Evolutionary conservation across 2,888 invertebrate species (phyloP), one percentile per base, ranked within the genome.

Genomic region (Drosophila silvestris): DNA sequence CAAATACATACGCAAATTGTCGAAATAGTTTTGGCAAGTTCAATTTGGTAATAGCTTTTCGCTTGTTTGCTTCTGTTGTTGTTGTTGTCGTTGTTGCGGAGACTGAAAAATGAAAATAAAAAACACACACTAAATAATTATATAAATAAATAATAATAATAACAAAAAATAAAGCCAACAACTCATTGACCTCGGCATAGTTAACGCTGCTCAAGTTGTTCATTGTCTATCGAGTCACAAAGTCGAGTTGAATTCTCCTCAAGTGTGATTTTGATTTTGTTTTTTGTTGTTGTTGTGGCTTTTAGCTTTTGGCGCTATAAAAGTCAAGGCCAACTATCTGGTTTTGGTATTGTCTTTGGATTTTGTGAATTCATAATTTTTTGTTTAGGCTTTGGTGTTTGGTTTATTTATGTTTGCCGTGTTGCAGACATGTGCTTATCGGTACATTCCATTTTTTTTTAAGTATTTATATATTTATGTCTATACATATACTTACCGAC

Each of bases 321-420:
- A 81, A 81, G 79, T 81, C 81, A 81, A 81, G 81, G 81, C 54
- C 73, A 81, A 77, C 58, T 61, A 41, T 70, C 56, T 63, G 41
- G 65, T 50, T 66, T 72, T 41, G 53, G 37, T 59, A 60, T 61
- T 22, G n/a, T 9, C n/a, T 57, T 30, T 58, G 58, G 26, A 16
- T 58, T 32, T 32, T 58, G 37, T 41, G 63, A 54, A 51, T 66
- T 58, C 53, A 65, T 58, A 26, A 65, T 65, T 32, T 32, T 47
- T 60, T 47, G 37, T 52, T 33, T 39, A 19, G 26, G 5, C 14
- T 30, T 28, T 19, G 16, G 26, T 16, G 22, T 22, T 32, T 32
- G 32, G 19, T 12, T 57, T 16, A n/a, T 14, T 39, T 56, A 28
- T 39, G 26, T 12, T 53, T 47, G 32, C 14, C 22, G 52, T n/a